Evolutionary conservation across 2,797 vertebrate genomes (phyloP).

Genomic region (Neomorphus geoffroyi): DNA sequence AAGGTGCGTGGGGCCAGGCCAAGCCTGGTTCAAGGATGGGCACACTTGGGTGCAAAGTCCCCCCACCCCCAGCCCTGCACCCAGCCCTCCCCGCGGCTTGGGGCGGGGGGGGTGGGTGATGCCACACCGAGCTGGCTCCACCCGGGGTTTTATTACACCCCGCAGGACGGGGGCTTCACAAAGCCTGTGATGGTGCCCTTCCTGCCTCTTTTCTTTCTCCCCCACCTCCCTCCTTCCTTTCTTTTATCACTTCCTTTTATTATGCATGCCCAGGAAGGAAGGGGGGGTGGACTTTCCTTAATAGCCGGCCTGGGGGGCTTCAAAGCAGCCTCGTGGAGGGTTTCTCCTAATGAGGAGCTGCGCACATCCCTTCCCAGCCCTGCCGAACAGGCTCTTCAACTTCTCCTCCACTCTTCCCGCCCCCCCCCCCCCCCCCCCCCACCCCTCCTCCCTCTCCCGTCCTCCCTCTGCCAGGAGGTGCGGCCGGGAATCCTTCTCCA

Average conservation of each 20-base stretch:
- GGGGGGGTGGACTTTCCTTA: constrained; percentile 7
- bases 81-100: background rate
- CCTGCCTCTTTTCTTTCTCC: constrained; percentile 45
- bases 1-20: background rate
- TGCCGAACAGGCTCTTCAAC: constrained; percentile 55
- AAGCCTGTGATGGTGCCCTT: constrained; percentile 37
- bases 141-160: background rate
- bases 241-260: constrained; percentile 58
- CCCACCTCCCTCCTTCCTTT: constrained; percentile 59
- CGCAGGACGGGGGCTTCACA: constrained; percentile 4
- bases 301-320: background rate
- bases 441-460: constrained; percentile 7
- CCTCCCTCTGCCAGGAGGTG: constrained; percentile 39
- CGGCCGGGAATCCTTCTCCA: constrained; percentile 9
- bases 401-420: constrained; percentile 30
- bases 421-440: no score
- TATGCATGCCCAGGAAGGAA: constrained; percentile 42
- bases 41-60: background rate
- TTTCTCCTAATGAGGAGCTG: background rate
- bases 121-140: background rate
- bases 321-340: constrained; percentile 1
- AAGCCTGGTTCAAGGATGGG: background rate
- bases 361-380: background rate
- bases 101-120: no score
- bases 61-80: background rate